Evolutionary conservation across 2,888 invertebrate species (phyloP).

Genomic region (Falcaria lacertinaria): DNA sequence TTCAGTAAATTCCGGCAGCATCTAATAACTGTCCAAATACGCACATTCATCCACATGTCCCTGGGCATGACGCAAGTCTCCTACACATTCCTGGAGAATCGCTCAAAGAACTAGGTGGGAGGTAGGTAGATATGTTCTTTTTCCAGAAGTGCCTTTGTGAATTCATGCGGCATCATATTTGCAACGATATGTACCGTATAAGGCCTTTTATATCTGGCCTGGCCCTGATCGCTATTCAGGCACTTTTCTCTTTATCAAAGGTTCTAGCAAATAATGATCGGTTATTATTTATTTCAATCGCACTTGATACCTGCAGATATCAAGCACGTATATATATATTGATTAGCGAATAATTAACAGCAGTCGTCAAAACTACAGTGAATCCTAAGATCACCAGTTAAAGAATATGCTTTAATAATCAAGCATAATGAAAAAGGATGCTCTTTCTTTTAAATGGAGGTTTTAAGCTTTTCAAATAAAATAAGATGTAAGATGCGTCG

Average conservation of each 20-base stretch:
- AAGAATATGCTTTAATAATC: no score
- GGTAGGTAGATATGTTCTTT: slow-evolving; percentile 5
- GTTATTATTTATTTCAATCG: no score
- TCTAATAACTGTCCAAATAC: slow-evolving; percentile 27
- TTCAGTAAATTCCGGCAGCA: slow-evolving; percentile 8
- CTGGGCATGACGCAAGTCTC: slow-evolving; percentile 25
- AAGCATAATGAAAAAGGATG: no score
- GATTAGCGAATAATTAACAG: no score
- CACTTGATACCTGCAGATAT: no score
- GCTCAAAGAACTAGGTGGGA: slow-evolving; percentile 27
- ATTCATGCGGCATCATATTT: slow-evolving; percentile 30
- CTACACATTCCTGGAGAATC: slow-evolving; percentile 27
- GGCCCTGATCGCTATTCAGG: slow-evolving; percentile 1
- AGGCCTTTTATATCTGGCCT: slow-evolving; percentile 19
- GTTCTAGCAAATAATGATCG: no score
- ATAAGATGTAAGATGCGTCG: background rate
- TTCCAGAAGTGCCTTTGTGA: slow-evolving; percentile 17
- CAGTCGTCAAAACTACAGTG: no score
- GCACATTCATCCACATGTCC: slow-evolving; percentile 13
- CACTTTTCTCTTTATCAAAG: no score
- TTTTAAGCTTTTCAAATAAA: background rate
- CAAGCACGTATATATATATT: no score
- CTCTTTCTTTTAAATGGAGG: no score
- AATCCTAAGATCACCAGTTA: no score
- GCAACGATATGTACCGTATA: slow-evolving; percentile 24